phyloP scores from a whole-genome alignment of 2,797 vertebrate species.

The Chromobotia macracanthus region DNA sequence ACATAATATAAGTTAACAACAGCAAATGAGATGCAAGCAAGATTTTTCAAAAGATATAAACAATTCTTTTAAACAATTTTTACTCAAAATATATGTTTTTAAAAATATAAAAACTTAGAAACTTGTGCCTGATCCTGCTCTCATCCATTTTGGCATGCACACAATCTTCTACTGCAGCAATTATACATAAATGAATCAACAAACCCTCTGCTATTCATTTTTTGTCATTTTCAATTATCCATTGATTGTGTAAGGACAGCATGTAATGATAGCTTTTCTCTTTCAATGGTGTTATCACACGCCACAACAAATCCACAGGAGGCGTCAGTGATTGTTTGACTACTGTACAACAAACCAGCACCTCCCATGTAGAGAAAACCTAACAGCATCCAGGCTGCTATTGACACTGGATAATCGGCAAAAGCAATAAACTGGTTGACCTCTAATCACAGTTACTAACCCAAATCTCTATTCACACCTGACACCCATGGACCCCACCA shows the following conservation, averaged over 20 bases:
- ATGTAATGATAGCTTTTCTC: neutral
- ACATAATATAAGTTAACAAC: neutral
- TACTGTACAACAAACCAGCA: neutral
- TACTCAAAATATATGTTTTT: neutral
- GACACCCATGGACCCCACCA: constrained; percentile 1
- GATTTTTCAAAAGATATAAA: neutral
- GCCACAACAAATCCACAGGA: too few species aligned
- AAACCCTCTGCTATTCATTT: too few species aligned
- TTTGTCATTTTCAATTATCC: neutral
- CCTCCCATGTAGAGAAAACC: too few species aligned
- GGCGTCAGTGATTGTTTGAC: neutral
- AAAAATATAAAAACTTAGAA: neutral
- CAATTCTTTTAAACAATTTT: neutral
- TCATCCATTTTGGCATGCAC: neutral
- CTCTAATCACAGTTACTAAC: neutral
- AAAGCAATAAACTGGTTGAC: neutral
- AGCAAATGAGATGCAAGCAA: neutral
- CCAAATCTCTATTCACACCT: constrained; percentile 1
- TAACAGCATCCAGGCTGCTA: too few species aligned
- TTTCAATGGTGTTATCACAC: too few species aligned
- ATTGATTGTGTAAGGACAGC: neutral
- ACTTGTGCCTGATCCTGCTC: too few species aligned
- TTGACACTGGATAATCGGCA: too few species aligned
- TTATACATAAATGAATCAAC: too few species aligned
- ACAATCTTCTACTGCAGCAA: neutral